Evolutionary conservation across 2,888 invertebrate genomes (phyloP), one percentile per base, ranked within the genome.

Genomic region (Tachystola acroxantha): DNA sequence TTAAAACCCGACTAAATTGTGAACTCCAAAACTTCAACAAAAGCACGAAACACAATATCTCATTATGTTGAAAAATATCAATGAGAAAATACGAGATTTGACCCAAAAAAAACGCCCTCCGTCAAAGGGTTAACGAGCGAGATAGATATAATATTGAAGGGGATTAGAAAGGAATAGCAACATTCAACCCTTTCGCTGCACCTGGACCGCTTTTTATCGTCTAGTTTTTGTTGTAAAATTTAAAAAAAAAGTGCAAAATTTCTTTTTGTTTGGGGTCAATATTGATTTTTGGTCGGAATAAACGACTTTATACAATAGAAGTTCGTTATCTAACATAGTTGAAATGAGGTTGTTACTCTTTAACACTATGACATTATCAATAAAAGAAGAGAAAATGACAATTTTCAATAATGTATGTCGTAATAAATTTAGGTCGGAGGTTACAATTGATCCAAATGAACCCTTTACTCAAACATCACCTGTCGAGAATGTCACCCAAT

Each of bases 211-310:
- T 76, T 79, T 76, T 75, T 72, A 42, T 53, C 10, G 36, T 28
- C 43, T 52, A 59, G 58, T 69, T 79, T 80, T 73, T 75, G 68
- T 67, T 62, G 68, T 55, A 53, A 73, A 76, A 70, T 74, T 78
- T 76, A 4, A 52, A 76, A 82, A 76, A 82, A 85, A 82, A 76
- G 77, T 84, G 85, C 82, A 75, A 82, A 80, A 76, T 81, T 78
- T 71, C 54, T 46, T 70, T 66, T 67, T 77, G 65, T 78, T 71
- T 53, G 46, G 65, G 72, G 71, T 84, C 82, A 86, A 86, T 82
- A 86, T 85, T 86, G 81, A 78, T 82, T 86, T 81, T 76, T 64
- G 66, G 50, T 62, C 57, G 56, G 62, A 68, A 69, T 68, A 61
- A 62, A 60, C 47, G 44, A 16, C 37, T 30, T 14, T 7, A 40